These are phyloP conservation scores for Psylliodes chrysocephalus DNA, from an alignment of 2,888 invertebrate genomes.

Conservation along the genomic window DNA sequence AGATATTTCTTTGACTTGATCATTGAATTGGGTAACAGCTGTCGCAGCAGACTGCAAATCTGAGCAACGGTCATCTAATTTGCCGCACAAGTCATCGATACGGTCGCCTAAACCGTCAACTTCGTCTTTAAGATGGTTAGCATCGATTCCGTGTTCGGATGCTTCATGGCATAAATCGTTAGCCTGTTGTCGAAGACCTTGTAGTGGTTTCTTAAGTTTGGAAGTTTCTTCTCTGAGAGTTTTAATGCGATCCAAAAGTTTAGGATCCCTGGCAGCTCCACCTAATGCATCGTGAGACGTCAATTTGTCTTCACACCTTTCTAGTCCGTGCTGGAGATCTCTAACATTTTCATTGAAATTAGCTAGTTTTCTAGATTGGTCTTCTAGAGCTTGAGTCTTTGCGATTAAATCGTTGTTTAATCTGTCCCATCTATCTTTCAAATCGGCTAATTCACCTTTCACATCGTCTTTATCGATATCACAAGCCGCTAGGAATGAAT, in stretches of 20 bases:
- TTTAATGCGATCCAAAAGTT: slow-evolving; percentile 86
- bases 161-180: slow-evolving; percentile 83
- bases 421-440: slow-evolving; percentile 91
- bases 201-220: slow-evolving; percentile 79
- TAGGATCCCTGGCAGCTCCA: slow-evolving; percentile 82
- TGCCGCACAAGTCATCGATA: slow-evolving; percentile 78
- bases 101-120: slow-evolving; percentile 81
- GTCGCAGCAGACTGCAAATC: slow-evolving; percentile 87
- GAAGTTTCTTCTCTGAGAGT: slow-evolving; percentile 83
- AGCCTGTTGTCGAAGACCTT: slow-evolving; percentile 69
- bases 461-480: slow-evolving; percentile 93
- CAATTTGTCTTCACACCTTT: slow-evolving; percentile 88
- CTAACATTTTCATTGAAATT: slow-evolving; percentile 88
- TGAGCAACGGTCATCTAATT: slow-evolving; percentile 81
- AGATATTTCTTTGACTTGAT: slow-evolving; percentile 82
- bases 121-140: slow-evolving; percentile 80
- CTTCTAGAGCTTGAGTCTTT: slow-evolving; percentile 83
- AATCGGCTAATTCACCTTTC: slow-evolving; percentile 79
- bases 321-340: slow-evolving; percentile 85
- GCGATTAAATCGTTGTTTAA: slow-evolving; percentile 85
- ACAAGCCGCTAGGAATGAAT: slow-evolving; percentile 87
- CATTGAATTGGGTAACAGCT: slow-evolving; percentile 88
- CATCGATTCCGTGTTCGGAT: slow-evolving; percentile 79
- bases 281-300: slow-evolving; percentile 79
- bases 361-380: slow-evolving; percentile 81